Conservation (phyloP, 1,140 invertebrate species). For the Ostrea denselamellosa region DNA sequence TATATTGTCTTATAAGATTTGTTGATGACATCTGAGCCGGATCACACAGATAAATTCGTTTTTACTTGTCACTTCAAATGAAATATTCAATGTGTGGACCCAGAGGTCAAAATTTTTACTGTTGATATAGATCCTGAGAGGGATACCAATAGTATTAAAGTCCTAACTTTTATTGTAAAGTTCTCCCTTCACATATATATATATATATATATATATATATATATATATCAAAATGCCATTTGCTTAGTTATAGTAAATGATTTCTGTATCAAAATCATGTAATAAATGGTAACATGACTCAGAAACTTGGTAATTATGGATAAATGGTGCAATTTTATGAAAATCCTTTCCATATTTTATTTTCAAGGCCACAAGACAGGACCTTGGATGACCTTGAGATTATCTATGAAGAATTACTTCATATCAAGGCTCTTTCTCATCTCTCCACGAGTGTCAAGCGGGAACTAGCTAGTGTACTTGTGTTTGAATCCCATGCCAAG, state of each 20-base stretch:
- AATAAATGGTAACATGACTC: background rate
- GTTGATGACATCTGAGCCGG: too few relatives aligned
- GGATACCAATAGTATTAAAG: too few relatives aligned
- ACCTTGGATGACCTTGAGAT: constrained; percentile 89
- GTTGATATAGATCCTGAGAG: too few relatives aligned
- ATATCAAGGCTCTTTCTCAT: constrained; percentile 90
- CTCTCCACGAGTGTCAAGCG: constrained; percentile 91
- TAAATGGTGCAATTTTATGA: background rate
- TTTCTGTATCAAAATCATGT: background rate
- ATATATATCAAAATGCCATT: background rate
- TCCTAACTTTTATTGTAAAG: too few relatives aligned
- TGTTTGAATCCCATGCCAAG: constrained; percentile 90
- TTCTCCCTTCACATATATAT: too few relatives aligned
- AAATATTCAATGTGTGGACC: too few relatives aligned
- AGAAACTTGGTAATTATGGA: background rate
- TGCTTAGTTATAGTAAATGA: background rate
- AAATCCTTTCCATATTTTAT: background rate
- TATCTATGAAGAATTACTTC: constrained; percentile 91
- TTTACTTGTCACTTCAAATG: too few relatives aligned
- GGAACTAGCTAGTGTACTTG: constrained; percentile 88
- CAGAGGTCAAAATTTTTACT: too few relatives aligned
- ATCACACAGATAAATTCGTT: too few relatives aligned
- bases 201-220: too few relatives aligned
- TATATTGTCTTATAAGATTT: too few relatives aligned
- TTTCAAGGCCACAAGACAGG: constrained; percentile 82